These are phyloP conservation scores for Sarcophaga rosellei DNA, from an alignment of 2,888 invertebrate species.

Conservation along the genomic window DNA sequence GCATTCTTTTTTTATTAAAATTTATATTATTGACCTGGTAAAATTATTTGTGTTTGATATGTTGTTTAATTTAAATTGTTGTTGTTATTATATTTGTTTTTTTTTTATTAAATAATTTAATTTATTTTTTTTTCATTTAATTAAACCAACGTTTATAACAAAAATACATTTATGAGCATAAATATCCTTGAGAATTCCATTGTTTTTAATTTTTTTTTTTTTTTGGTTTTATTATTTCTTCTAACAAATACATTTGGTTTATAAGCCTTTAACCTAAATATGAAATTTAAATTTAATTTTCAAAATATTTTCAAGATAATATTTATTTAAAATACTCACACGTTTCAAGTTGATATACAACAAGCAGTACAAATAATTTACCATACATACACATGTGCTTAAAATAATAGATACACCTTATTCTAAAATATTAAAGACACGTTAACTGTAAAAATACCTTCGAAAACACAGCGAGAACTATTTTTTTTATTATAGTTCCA, in stretches of 20 bases:
- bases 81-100: slow-evolving; percentile 3
- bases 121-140: slow-evolving; percentile 8
- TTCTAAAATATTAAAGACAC: no score
- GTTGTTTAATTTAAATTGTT: slow-evolving; percentile 38
- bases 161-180: slow-evolving; percentile 37
- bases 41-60: slow-evolving; percentile 54
- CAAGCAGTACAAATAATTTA: no score
- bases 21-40: slow-evolving; percentile 29
- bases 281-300: slow-evolving; percentile 9
- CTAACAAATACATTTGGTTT: neutral
- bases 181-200: slow-evolving; percentile 56
- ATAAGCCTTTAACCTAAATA: neutral
- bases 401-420: no score
- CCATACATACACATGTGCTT: no score
- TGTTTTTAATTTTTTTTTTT: slow-evolving; percentile 38
- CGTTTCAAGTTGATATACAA: no score
- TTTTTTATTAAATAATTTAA: slow-evolving; percentile 24
- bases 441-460: no score
- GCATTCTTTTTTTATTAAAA: neutral
- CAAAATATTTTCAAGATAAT: slow-evolving; percentile 57
- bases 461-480: no score
- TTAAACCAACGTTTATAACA: neutral
- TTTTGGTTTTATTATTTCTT: no score
- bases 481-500: no score
- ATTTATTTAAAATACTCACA: slow-evolving; percentile 11